Percentiles rank a stretch among this genome's conserved stretches.
Evolutionary conservation across 2,888 invertebrate species (phyloP).

Genomic region (Dioctria rufipes): DNA sequence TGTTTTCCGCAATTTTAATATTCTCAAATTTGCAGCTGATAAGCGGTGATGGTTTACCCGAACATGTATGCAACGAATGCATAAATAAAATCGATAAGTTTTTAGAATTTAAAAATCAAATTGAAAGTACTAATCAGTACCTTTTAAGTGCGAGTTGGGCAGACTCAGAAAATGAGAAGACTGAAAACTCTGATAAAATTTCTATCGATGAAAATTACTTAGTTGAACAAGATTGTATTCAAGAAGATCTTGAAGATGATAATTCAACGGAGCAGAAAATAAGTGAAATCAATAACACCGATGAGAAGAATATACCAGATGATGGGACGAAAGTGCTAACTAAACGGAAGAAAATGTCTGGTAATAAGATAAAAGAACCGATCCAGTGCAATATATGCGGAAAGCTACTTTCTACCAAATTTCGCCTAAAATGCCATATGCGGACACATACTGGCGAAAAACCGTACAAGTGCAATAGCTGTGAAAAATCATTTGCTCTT

Average conservation of each 20-base stretch:
- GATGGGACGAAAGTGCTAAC: too few relatives aligned
- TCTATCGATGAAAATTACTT: too few relatives aligned
- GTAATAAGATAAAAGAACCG: background rate
- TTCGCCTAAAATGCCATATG: constrained; percentile 60
- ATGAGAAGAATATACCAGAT: too few relatives aligned
- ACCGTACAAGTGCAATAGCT: constrained; percentile 62
- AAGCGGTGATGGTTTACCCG: background rate
- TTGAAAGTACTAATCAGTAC: background rate
- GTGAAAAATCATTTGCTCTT: constrained; percentile 62
- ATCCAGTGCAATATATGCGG: constrained; percentile 33
- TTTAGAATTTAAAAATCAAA: constrained; percentile 26
- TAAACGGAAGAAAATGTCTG: too few relatives aligned
- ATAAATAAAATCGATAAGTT: constrained; percentile 12
- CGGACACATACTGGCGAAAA: constrained; percentile 62
- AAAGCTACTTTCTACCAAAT: constrained; percentile 53
- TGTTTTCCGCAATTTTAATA: background rate
- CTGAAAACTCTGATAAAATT: background rate
- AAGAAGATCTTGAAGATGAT: background rate
- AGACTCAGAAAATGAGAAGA: background rate
- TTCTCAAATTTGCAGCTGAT: background rate
- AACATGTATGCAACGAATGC: constrained; percentile 5
- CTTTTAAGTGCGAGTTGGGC: background rate
- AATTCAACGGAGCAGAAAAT: too few relatives aligned
- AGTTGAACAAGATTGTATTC: background rate
- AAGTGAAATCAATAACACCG: too few relatives aligned